A percentile compares a stretch with the other conserved stretches of the same genome.
Evolutionary conservation across 2,113 vertebrate species (phyloP).

Genomic region (Coptodon bakossiorum): DNA sequence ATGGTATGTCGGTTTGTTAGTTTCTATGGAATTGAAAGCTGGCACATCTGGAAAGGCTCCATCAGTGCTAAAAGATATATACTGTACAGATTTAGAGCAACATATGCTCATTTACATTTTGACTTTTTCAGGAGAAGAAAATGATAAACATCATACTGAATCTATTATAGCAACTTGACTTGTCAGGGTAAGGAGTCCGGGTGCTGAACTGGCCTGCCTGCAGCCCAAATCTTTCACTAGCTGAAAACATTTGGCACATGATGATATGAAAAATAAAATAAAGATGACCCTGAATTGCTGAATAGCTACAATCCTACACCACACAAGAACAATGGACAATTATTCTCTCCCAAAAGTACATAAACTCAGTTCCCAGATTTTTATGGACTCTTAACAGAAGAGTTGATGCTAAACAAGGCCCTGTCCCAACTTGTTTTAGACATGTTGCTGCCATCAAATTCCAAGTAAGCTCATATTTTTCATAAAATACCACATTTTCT

Average conservation of each 20-base stretch:
- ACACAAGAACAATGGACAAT: not conserved
- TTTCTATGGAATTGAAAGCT: not conserved
- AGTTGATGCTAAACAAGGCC: not conserved
- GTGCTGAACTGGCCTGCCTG: not conserved
- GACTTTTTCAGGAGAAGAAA: not conserved
- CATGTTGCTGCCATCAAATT: not conserved
- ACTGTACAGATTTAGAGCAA: not conserved
- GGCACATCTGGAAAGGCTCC: not conserved
- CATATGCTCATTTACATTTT: not conserved
- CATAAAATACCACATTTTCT: not conserved
- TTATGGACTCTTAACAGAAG: not conserved
- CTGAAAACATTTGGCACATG: fast-evolving
- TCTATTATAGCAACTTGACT: not conserved
- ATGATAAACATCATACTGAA: not conserved
- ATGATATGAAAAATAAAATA: not conserved
- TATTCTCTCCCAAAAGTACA: not conserved
- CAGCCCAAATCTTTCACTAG: not conserved
- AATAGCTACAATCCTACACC: not conserved
- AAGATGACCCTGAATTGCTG: not conserved
- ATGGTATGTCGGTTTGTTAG: fast-evolving
- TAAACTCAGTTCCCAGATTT: not conserved
- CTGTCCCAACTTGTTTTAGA: not conserved
- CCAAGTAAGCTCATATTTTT: not conserved
- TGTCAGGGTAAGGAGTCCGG: not conserved
- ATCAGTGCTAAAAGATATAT: not conserved